phyloP scores from a whole-genome alignment of 2,113 vertebrate genomes.

The Phodopus roborovskii region DNA sequence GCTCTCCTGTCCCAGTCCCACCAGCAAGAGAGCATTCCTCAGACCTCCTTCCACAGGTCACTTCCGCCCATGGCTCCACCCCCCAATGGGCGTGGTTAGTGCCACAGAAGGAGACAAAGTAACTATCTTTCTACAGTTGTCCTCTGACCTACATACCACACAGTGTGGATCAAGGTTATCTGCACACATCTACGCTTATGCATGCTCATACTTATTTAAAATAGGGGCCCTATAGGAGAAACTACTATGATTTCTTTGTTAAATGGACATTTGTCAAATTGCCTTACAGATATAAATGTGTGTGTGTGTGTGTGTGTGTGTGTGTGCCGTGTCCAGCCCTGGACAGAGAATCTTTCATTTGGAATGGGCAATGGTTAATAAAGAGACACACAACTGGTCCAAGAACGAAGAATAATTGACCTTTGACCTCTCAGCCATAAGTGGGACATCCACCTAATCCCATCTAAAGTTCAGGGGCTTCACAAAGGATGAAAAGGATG shows the following conservation, averaged over 20 bases:
- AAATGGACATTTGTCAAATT: background rate
- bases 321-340: background rate
- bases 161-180: background rate
- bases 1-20: no score
- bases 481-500: background rate
- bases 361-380: background rate
- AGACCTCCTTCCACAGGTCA: no score
- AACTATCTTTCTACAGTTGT: no score
- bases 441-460: no score
- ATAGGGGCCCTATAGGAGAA: background rate
- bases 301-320: no score
- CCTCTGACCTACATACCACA: background rate
- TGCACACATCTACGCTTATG: background rate
- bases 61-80: no score
- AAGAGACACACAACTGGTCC: background rate
- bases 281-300: background rate
- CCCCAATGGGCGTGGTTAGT: no score
- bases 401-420: background rate
- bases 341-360: background rate
- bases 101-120: no score
- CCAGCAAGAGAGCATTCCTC: no score
- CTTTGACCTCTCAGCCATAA: background rate
- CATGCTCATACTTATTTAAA: background rate
- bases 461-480: background rate
- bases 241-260: background rate